Conservation (phyloP, 2,797 vertebrate genomes). For the Poeciliopsis gracilis region DNA sequence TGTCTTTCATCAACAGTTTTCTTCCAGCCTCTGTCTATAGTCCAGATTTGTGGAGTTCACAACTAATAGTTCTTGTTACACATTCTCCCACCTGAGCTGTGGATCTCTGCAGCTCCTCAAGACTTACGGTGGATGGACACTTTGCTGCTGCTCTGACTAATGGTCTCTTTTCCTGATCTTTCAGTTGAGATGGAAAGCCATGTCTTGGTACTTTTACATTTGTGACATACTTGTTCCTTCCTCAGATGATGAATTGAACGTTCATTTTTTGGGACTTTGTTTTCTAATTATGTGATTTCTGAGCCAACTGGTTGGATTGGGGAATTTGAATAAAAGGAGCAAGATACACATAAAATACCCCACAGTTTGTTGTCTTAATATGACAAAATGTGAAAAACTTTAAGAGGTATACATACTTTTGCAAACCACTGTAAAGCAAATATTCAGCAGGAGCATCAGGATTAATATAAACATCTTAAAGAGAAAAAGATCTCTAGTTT, state of each 20-base stretch:
- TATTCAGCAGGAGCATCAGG: slow-evolving; percentile 17
- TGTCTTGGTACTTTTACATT: neutral
- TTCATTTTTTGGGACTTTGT: neutral
- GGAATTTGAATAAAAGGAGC: neutral
- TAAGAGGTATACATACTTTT: neutral
- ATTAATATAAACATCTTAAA: slow-evolving; percentile 35
- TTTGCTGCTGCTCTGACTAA: neutral
- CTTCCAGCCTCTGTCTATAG: neutral
- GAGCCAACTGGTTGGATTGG: neutral
- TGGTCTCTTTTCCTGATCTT: neutral
- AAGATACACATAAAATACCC: neutral
- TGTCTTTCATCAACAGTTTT: neutral
- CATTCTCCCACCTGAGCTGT: neutral
- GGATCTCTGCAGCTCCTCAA: neutral
- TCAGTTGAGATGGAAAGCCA: neutral
- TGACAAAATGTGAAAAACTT: neutral
- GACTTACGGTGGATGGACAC: neutral
- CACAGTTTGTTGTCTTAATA: neutral
- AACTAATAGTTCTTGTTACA: neutral
- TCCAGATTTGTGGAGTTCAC: neutral
- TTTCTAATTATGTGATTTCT: neutral
- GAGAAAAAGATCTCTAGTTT: slow-evolving; percentile 23
- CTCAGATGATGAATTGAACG: neutral
- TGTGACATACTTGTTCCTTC: neutral
- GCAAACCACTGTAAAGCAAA: slow-evolving; percentile 22